These are phyloP conservation scores for Lutraria rhynchaena DNA, from an alignment of 1,140 invertebrate species.

Conservation along the genomic window DNA sequence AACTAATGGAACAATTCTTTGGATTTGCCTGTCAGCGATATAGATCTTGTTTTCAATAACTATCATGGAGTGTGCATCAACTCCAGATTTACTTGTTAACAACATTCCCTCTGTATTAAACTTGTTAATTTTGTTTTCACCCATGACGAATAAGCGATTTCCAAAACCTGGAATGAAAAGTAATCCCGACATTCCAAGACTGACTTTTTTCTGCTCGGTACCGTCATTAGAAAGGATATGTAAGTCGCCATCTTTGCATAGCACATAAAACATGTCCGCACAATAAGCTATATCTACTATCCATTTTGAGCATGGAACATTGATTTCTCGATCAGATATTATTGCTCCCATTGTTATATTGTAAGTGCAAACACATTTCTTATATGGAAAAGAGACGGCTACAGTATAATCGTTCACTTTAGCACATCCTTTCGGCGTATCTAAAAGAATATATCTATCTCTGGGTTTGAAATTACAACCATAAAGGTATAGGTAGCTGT, in stretches of 20 bases:
- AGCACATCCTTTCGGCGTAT: constrained; percentile 13
- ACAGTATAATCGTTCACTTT: not conserved
- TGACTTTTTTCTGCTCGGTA: not conserved
- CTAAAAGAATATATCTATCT: constrained; percentile 13
- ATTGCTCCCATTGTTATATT: not conserved
- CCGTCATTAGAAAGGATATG: constrained; percentile 21
- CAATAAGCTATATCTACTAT: constrained; percentile 30
- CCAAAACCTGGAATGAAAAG: constrained; percentile 4
- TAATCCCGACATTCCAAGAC: constrained; percentile 15
- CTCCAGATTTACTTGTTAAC: constrained; percentile 31
- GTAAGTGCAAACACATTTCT: constrained; percentile 11
- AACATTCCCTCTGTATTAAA: constrained; percentile 32
- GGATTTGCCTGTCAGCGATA: constrained; percentile 50
- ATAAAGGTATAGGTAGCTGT: constrained; percentile 19
- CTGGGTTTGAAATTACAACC: not conserved
- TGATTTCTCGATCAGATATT: constrained; percentile 6
- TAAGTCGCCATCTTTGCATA: constrained; percentile 37
- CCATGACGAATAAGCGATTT: constrained; percentile 8
- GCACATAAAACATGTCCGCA: not conserved
- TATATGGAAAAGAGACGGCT: constrained; percentile 39
- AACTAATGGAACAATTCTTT: constrained; percentile 41
- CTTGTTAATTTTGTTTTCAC: constrained; percentile 18
- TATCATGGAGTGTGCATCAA: constrained; percentile 44
- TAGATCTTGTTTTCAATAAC: constrained; percentile 34
- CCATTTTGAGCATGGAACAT: constrained; percentile 31